Base-by-base conservation (phyloP, 2,888 invertebrate genomes). In the Masnerella sp. region DNA sequence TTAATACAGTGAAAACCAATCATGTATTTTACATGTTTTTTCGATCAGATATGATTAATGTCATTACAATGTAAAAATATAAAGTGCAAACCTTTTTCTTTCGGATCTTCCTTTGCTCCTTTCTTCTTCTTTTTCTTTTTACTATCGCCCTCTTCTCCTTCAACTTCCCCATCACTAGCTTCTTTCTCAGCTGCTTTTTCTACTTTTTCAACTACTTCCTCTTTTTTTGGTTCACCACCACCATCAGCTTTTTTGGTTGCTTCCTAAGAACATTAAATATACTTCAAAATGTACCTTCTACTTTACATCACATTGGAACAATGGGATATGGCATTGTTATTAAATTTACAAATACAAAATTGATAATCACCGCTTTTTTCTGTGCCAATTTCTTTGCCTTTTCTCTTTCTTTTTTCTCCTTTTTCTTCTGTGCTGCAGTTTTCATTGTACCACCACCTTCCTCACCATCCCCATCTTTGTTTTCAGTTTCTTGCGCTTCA, bases 381-480 rank as follows among this genome's bases (percentile, higher is more conserved):
- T 92, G 91, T 67, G 93, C 93, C 78, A 90, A 88, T 78, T 94
- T 93, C 82, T 95, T 95, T 78, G 92, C 91, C 79, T 92, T 93
- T 81, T 94, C 93, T 11, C 94, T 90, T 87, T 95, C 95, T 80
- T 95, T 95, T 81, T 96, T 96, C 80, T 96, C 96, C 82, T 95
- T 95, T 83, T 95, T 96, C 88, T 96, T 96, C 83, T 96, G 95
- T 1, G 95, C 95, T 2, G 95, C 94, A 9, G 94, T 91, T 88
- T 95, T 95, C 9, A 94, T 90, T 0, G 93, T 92, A 28, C 89
- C 83, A 12, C 89, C 68, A 5, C 1, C 0, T 14, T 56, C 65
- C 7, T 75, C 67, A 11, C 22, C 87, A 72, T 91, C 91, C 40
- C 87, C 88, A 34, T 88, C 89, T 20, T 88, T 88, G 3, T 79